Evolutionary conservation across 2,888 invertebrate genomes (phyloP).

Genomic region (Hecatera dysodea): DNA sequence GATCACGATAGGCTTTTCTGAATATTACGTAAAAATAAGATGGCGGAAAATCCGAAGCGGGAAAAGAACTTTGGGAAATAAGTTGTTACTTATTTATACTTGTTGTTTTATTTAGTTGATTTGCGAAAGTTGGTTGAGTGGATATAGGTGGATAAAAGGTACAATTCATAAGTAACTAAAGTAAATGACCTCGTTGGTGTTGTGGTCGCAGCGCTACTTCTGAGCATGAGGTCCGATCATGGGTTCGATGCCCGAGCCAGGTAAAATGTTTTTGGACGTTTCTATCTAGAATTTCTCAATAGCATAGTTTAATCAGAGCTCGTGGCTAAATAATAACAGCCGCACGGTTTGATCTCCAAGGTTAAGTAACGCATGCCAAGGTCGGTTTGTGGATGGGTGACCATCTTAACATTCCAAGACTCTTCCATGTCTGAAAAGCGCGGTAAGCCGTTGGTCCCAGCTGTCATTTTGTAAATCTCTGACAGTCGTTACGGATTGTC

Average conservation of each 20-base stretch:
- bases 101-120: conserved; percentile 33
- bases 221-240: neutral
- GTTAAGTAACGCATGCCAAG: too few species aligned
- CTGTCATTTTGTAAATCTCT: too few species aligned
- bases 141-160: conserved; percentile 5
- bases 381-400: too few species aligned
- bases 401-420: too few species aligned
- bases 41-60: conserved; percentile 16
- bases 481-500: too few species aligned
- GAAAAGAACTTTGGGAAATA: conserved; percentile 27
- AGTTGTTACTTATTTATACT: conserved; percentile 26
- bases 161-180: neutral
- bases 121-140: conserved; percentile 11
- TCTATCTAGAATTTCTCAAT: neutral
- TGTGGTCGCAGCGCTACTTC: too few species aligned
- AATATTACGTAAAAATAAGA: conserved; percentile 36
- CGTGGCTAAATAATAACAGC: too few species aligned
- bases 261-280: neutral
- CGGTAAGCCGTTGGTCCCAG: too few species aligned
- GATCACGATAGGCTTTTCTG: conserved; percentile 45
- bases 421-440: too few species aligned
- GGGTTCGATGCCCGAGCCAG: neutral
- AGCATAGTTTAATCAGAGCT: too few species aligned
- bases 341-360: too few species aligned
- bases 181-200: neutral